Percentiles rank a stretch among this genome's conserved stretches.
Conservation (phyloP, 2,113 vertebrate genomes). For the Gambusia affinis region DNA sequence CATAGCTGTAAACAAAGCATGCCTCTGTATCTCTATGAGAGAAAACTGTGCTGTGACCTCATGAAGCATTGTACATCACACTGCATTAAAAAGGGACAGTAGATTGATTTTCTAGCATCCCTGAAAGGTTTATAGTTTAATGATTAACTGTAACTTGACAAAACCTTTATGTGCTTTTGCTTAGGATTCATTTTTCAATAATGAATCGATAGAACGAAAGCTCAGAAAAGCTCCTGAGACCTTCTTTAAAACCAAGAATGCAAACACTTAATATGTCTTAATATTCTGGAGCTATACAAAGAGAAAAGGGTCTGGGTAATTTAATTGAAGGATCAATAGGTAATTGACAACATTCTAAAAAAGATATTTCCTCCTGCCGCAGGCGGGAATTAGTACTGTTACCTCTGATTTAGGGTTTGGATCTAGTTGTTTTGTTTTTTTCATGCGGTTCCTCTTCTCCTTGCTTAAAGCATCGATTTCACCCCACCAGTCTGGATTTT, state of each 20-base stretch:
- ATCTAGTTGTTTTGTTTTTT: conserved; percentile 43
- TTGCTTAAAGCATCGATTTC: conserved; percentile 52
- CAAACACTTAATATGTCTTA: conserved; percentile 49
- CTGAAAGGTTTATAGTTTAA: background rate
- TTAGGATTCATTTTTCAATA: conserved; percentile 18
- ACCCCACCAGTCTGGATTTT: conserved; percentile 30
- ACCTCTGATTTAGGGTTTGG: conserved; percentile 54
- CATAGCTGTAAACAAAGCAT: too few species aligned
- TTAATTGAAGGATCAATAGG: conserved; percentile 68
- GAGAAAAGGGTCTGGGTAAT: conserved; percentile 35
- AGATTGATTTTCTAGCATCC: background rate
- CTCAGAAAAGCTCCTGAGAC: conserved; percentile 23
- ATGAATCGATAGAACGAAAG: conserved; percentile 27
- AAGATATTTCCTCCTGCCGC: conserved; percentile 57
- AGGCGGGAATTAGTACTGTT: conserved; percentile 58
- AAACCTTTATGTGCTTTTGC: conserved; percentile 14
- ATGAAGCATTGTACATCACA: background rate
- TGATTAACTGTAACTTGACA: conserved; percentile 2
- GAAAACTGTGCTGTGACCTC: too few species aligned
- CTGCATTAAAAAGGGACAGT: conserved; percentile 4
- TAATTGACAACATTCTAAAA: conserved; percentile 57
- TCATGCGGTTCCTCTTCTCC: conserved; percentile 40
- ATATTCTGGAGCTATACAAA: conserved; percentile 23
- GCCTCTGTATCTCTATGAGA: too few species aligned
- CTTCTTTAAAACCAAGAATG: conserved; percentile 61